Evolutionary conservation across 1,140 invertebrate species (phyloP), one percentile per base, ranked within the genome.

Genomic region (Pseudomyrmex dendroicus): DNA sequence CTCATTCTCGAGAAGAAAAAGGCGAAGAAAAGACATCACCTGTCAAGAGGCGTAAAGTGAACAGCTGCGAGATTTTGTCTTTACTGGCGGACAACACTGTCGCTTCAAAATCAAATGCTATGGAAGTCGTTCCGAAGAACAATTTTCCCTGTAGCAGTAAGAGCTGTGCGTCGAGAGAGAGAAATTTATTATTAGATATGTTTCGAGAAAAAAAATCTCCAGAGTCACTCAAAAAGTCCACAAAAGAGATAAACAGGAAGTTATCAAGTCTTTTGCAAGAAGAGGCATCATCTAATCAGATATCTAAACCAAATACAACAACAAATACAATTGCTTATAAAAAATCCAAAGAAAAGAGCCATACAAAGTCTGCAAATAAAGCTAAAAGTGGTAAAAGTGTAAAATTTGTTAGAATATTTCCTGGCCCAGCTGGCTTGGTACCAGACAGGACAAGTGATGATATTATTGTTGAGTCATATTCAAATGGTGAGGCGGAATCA

Each of bases 401-500:
- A 46, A 76, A 90, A 67, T 12, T 94, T 9, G 63, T 91, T 4
- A 89, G 94, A 86, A 91, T 92, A 86, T 94, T 94, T 87, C 93
- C 94, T 35, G 93, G 94, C 13, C 93, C 94, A 73, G 94, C 93
- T 59, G 94, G 93, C n/a, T 73, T 94, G 25, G 68, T 94, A 48
- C 89, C 90, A 5, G 90, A 92, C 46, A 66, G 87, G 35, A 72
- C 84, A 48, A 73, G 89, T 4, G 35, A 54, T 63, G 73, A 50
- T 35, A 46, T 63, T 50, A 13, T 59, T 67, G 22, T 54, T 44
- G 8, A 52, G 12, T 82, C 84, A 9, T 70, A 83, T 63, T 62
- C 86, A 10, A 80, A 66, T 10, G 82, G 10, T 20, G 35, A 68
- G 2, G 22, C 82, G 25, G 84, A 88, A n/a, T 66, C n/a, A 10